Evolutionary conservation across 2,797 vertebrate genomes (phyloP).

Genomic region (Stomatorhinus walkeri): DNA sequence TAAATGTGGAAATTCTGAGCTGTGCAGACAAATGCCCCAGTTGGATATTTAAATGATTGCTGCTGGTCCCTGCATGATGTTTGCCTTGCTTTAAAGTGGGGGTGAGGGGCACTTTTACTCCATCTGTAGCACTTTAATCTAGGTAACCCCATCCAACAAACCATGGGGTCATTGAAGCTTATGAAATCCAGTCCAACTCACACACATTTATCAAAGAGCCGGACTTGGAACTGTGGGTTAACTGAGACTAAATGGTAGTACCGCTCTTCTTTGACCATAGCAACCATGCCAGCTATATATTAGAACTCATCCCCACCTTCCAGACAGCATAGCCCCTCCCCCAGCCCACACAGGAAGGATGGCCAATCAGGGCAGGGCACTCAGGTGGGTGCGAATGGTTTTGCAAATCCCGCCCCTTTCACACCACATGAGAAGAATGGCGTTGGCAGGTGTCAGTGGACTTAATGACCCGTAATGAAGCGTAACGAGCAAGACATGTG

Average conservation of each 20-base stretch:
- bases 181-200: neutral
- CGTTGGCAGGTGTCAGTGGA: neutral
- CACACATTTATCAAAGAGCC: neutral
- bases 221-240: neutral
- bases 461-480: neutral
- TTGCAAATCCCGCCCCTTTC: neutral
- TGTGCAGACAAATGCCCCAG: neutral
- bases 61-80: neutral
- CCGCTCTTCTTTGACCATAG: neutral
- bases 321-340: neutral
- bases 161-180: neutral
- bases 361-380: neutral
- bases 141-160: neutral
- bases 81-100: neutral
- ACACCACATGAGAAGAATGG: neutral
- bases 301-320: neutral
- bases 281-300: neutral
- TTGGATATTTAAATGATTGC: neutral
- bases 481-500: neutral
- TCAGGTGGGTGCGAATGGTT: neutral
- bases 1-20: constrained; percentile 11
- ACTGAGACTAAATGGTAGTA: neutral
- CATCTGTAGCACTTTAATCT: neutral
- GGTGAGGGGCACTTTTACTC: neutral
- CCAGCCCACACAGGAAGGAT: neutral